Evolutionary conservation across 2,888 invertebrate genomes (phyloP), one percentile per base, ranked within the genome.

Genomic region (Synergus gifuensis): DNA sequence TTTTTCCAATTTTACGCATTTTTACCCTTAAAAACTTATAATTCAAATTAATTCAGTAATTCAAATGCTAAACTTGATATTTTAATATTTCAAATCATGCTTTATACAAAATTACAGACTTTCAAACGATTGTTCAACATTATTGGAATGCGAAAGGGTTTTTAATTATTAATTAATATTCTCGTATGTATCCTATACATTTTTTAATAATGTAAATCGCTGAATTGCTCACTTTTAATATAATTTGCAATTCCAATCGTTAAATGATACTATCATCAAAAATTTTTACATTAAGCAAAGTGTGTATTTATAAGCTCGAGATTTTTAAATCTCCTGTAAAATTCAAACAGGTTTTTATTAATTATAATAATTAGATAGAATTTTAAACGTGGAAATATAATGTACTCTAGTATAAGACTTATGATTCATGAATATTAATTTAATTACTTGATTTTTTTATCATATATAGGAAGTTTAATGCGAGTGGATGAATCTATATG

Each of bases 201-300:
- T 40, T 16, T 64, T 16, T n/a, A n/a, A n/a, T n/a, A 40, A 64
- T 64, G 40, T 40, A 36, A 64, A 14, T 64, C 64, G n/a, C 14
- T 28, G 40, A n/a, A 64, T 8, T 40, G 36, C 22, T 28, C 22
- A 28, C 22, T 28, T 28, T 28, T 28, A 28, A 28, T 28, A 28
- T 28, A 28, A 28, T 66, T 66, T 44, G 66, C 66, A 44, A 42
- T 66, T 66, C n/a, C 66, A 42, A 18, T 66, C 66, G 66, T 42
- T 66, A 28, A n/a, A 66, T 66, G 66, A 18, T 14, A 66, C 42
- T 42, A 66, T 66, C 18, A 42, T 66, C 18, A 44, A 44, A 66
- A 66, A 9, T 44, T 66, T 66, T 66, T 18, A 64, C 46, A 46
- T 46, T 1, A 46, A 46, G 11, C 46, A 36, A 36, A 36, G 36